Conservation (phyloP, 2,113 vertebrate species). For the Nycticorax nycticorax region DNA sequence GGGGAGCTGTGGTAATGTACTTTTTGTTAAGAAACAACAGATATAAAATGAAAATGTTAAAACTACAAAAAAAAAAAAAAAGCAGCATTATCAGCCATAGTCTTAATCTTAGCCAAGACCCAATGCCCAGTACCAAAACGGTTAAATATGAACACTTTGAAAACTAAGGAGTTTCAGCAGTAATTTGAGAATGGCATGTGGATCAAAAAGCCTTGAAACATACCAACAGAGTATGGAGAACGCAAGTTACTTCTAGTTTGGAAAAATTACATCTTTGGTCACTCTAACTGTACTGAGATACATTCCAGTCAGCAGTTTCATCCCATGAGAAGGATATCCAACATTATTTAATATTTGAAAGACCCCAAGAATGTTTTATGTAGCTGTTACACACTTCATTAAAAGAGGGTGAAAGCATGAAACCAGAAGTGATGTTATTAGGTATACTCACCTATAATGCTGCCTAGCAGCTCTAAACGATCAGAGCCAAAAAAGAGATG, state of each 20-base stretch:
- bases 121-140: neutral
- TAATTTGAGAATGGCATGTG: neutral
- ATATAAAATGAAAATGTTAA: neutral
- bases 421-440: neutral
- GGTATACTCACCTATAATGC: conserved; percentile 82
- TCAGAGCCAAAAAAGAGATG: conserved; percentile 91
- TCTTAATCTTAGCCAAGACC: neutral
- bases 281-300: neutral
- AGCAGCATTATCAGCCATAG: neutral
- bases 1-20: neutral
- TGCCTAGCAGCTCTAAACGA: conserved; percentile 87
- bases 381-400: neutral
- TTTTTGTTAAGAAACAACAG: neutral
- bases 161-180: neutral
- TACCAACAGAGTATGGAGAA: neutral
- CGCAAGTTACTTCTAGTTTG: neutral
- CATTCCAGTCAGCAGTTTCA: neutral
- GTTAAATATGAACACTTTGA: neutral
- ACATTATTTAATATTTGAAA: neutral
- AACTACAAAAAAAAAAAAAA: neutral
- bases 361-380: neutral
- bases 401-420: neutral
- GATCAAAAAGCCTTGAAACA: neutral
- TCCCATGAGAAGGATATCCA: neutral
- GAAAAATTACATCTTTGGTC: neutral